These are phyloP conservation scores for Synergus laeviventris DNA, from an alignment of 2,888 invertebrate genomes.

Conservation along the genomic window DNA sequence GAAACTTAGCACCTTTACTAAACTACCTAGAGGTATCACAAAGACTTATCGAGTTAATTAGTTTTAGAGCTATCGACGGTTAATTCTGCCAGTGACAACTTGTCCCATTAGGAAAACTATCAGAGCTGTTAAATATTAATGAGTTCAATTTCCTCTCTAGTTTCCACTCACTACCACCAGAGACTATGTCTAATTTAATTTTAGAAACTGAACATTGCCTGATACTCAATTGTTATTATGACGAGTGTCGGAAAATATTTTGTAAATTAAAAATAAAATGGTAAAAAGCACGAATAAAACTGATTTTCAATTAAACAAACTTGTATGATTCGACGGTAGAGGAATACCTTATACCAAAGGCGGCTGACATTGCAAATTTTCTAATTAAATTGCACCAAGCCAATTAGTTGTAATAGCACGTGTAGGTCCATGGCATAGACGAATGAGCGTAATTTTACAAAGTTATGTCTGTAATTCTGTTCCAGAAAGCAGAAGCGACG, in stretches of 20 bases:
- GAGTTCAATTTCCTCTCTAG: slow-evolving; percentile 22
- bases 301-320: too few relatives aligned
- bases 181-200: slow-evolving; percentile 1
- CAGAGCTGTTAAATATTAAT: slow-evolving; percentile 39
- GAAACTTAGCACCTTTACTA: slow-evolving; percentile 32
- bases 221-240: not conserved
- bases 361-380: not conserved
- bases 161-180: not conserved
- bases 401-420: not conserved
- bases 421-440: not conserved
- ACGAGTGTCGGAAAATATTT: too few relatives aligned
- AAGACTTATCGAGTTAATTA: slow-evolving; percentile 38
- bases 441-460: not conserved
- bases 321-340: not conserved
- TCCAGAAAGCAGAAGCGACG: not conserved
- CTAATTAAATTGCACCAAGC: not conserved
- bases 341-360: not conserved
- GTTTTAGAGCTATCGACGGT: slow-evolving; percentile 36
- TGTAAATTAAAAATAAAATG: too few relatives aligned
- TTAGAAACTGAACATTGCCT: not conserved
- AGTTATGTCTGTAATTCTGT: not conserved
- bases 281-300: too few relatives aligned
- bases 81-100: slow-evolving; percentile 30
- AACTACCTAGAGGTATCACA: slow-evolving; percentile 29
- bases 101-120: slow-evolving; percentile 37